Evolutionary conservation across 1,140 invertebrate species (phyloP).

Genomic region (Platorchestia sp.): DNA sequence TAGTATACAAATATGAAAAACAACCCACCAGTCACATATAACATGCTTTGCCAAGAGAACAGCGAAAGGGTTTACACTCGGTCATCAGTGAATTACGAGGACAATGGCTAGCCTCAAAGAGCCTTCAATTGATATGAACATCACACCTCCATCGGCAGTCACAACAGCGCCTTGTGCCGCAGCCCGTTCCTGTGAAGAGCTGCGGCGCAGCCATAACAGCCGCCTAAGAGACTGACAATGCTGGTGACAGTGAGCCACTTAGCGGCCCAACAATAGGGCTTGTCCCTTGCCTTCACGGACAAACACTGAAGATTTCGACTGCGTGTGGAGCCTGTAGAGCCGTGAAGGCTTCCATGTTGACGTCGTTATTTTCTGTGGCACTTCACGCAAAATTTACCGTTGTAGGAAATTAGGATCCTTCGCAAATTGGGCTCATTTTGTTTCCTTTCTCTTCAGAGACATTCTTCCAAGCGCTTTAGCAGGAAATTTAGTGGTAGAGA

Average conservation of each 20-base stretch:
- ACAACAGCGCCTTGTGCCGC: background rate
- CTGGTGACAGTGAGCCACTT: constrained; percentile 39
- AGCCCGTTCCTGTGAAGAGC: background rate
- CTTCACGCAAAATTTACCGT: background rate
- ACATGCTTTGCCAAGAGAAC: background rate
- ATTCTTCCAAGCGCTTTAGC: background rate
- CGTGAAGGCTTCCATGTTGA: background rate
- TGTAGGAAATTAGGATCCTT: background rate
- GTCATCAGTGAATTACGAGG: background rate
- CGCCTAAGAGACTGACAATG: constrained; percentile 30
- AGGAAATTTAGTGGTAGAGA: no score
- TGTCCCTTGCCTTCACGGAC: background rate
- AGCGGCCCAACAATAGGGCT: background rate
- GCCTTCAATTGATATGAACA: background rate
- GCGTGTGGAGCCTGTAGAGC: background rate
- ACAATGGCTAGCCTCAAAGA: background rate
- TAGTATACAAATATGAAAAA: background rate
- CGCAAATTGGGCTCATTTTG: background rate
- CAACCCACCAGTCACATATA: background rate
- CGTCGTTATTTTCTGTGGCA: background rate
- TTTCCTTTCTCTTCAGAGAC: background rate
- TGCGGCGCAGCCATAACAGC: background rate
- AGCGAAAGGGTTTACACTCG: background rate
- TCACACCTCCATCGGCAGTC: background rate
- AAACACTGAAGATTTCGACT: background rate